A percentile compares a stretch with the other conserved stretches of the same genome.
phyloP scores from a whole-genome alignment of 2,888 invertebrate genomes.

The Ornithoptera priamus region DNA sequence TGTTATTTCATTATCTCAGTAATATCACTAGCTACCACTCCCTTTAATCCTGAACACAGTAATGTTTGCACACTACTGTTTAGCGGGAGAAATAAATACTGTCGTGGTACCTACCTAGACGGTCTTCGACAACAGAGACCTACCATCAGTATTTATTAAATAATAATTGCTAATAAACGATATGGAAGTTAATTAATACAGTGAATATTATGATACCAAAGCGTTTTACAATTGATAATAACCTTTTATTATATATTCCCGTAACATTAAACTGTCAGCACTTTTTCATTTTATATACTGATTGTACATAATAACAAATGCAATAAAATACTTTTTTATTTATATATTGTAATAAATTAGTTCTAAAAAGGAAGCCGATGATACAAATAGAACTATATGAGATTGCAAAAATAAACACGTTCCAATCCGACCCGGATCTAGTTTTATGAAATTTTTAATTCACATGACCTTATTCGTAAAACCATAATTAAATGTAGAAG shows the following conservation, averaged over 20 bases:
- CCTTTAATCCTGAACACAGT: too few species aligned
- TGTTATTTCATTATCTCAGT: too few species aligned
- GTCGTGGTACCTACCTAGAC: too few species aligned
- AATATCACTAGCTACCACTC: too few species aligned
- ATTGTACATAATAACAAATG: not conserved
- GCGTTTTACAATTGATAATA: not conserved
- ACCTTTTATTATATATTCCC: not conserved
- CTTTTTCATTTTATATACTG: not conserved
- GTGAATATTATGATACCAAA: too few species aligned
- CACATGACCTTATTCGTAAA: constrained; percentile 21
- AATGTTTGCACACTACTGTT: too few species aligned
- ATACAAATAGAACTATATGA: constrained; percentile 12
- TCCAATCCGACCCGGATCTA: constrained; percentile 20
- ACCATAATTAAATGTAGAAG: constrained; percentile 2
- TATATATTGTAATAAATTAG: not conserved
- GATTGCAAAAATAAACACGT: constrained; percentile 7
- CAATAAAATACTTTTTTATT: not conserved
- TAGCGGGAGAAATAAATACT: too few species aligned
- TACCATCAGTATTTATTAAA: too few species aligned
- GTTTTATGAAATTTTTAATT: constrained; percentile 15
- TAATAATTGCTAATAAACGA: too few species aligned
- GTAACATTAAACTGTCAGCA: not conserved
- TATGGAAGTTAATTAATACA: too few species aligned
- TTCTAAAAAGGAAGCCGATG: constrained; percentile 15
- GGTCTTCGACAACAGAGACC: too few species aligned